Base-by-base conservation (phyloP, 2,888 invertebrate species). In the Pogonocherus hispidulus region DNA sequence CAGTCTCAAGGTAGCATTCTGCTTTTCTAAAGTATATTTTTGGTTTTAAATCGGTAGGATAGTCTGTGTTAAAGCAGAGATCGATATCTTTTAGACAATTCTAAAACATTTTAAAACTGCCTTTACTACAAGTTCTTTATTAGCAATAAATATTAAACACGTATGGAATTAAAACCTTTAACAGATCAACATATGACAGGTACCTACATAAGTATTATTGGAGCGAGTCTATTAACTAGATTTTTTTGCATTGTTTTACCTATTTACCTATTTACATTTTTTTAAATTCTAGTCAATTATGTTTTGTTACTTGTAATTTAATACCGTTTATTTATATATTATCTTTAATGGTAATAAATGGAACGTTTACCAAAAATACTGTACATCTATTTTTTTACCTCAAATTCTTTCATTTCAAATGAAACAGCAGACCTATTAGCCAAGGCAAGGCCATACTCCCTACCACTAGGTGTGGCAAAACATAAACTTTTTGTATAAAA, bases 351-450 rank as follows among this genome's bases (percentile, higher is more conserved):
- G 3, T 32, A 52, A 49, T 57, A 49, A 63, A 6, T 47, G 20
- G 16, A 60, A n/a, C n/a, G n/a, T n/a, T n/a, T n/a, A n/a, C 51
- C 22, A 62, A 47, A 66, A 5, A 37, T 22, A 44, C 20, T 20
- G 2, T n/a, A 5, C 11, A 44, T 22, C 4, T 8, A 18, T 27
- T 49, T 51, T 27, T 35, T 32, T 83, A 91, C 92, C 86, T 90
- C 80, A 83, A 87, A 92, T 77, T 87, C 86, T 65, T 88, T 87
- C 80, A 91, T 80, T 74, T 89, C 87, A 77, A 90, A 87, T 49
- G 91, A 86, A 6, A 90, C 88, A 16, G 92, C 92, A 9, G 93
- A 92, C 81, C 93, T 87, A 77, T 93, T 93, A 0, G 91, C 92
- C 60, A 91, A 83, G 0, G 92, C 92, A 54, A 91, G 80, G 0